Evolutionary conservation across 2,113 vertebrate genomes (phyloP).

Genomic region (Sakesphorus luctuosus): DNA sequence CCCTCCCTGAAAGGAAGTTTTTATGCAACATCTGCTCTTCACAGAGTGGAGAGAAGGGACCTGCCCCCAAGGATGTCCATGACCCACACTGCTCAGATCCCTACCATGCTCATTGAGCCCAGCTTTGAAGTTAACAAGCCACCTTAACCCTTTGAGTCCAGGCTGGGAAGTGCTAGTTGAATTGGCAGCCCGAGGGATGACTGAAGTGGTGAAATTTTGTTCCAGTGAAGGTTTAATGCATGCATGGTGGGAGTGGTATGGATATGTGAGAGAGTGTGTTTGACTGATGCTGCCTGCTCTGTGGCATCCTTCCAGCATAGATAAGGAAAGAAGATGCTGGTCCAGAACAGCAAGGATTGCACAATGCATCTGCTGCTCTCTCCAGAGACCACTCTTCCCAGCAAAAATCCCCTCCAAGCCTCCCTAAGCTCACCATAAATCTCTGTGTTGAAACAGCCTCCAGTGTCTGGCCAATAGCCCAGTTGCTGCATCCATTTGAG

Average conservation of each 20-base stretch:
- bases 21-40: constrained; percentile 12
- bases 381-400: not conserved
- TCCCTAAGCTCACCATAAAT: not conserved
- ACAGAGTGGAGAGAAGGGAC: not conserved
- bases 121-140: constrained; percentile 1
- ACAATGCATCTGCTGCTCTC: not conserved
- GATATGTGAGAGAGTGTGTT: not conserved
- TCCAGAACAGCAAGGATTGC: not conserved
- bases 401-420: not conserved
- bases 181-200: not conserved
- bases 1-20: constrained; percentile 32
- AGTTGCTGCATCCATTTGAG: not conserved
- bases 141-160: constrained; percentile 12
- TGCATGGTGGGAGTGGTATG: not conserved
- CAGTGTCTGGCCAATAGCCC: not conserved
- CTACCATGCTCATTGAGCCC: not conserved
- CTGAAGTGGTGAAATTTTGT: not conserved
- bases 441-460: not conserved
- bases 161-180: not conserved
- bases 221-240: not conserved
- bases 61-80: not conserved
- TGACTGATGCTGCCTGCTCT: not conserved
- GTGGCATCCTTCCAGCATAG: not conserved
- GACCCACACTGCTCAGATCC: not conserved
- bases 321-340: not conserved